Evolutionary conservation across 2,113 vertebrate species (phyloP).

Genomic region (Pantherophis guttatus): DNA sequence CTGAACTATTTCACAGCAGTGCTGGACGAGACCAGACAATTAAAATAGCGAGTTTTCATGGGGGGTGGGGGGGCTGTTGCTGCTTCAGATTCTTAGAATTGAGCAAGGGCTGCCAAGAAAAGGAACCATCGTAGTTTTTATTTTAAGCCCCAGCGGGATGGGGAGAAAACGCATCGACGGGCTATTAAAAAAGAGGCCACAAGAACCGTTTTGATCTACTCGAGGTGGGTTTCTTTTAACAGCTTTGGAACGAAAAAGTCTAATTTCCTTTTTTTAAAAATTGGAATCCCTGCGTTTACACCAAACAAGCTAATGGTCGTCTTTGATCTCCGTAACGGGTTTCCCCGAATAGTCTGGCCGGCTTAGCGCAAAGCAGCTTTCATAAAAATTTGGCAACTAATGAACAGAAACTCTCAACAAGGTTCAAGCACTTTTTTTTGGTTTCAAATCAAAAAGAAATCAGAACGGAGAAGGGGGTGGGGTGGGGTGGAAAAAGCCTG

Average conservation of each 20-base stretch:
- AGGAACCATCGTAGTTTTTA: not conserved
- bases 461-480: not conserved
- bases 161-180: slow-evolving; percentile 48
- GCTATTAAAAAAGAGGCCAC: slow-evolving; percentile 78
- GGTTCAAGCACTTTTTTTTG: not conserved
- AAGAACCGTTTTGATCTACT: slow-evolving; percentile 69
- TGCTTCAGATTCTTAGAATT: slow-evolving; percentile 84
- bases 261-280: slow-evolving; percentile 34
- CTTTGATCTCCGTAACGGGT: not conserved
- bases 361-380: slow-evolving; percentile 46
- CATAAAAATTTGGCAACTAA: slow-evolving; percentile 49
- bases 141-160: slow-evolving; percentile 32
- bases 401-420: slow-evolving; percentile 16
- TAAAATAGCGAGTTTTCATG: slow-evolving; percentile 82
- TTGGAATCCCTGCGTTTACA: slow-evolving; percentile 39
- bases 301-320: not conserved
- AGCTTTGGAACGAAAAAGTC: slow-evolving; percentile 57
- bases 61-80: slow-evolving; percentile 70
- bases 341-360: not conserved
- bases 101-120: slow-evolving; percentile 43
- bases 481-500: not conserved
- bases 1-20: slow-evolving; percentile 82
- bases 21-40: slow-evolving; percentile 83
- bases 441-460: not conserved
- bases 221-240: slow-evolving; percentile 40